Evolutionary conservation across 37 sponge, comb jelly and placozoan genomes (phyloP).

Genomic region (Beroe forskalii): DNA sequence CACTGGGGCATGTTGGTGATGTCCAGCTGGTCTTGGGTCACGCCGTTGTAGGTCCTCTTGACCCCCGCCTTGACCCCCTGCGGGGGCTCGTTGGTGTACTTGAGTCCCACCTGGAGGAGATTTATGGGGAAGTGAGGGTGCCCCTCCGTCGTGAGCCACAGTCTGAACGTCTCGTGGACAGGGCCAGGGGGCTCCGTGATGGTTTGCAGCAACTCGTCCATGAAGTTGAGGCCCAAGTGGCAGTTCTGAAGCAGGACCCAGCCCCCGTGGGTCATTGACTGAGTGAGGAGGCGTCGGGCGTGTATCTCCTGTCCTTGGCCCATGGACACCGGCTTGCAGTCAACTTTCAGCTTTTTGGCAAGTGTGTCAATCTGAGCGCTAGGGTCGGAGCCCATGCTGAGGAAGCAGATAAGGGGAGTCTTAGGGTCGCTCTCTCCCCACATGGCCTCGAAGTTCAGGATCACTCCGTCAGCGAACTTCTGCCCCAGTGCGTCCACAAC

Average conservation of each 20-base stretch:
- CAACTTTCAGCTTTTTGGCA: conserved; percentile 88
- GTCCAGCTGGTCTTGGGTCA: conserved; percentile 91
- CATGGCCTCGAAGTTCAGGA: conserved; percentile 89
- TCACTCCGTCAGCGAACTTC: conserved; percentile 91
- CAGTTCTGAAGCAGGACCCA: conserved; percentile 97
- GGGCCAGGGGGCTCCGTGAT: conserved; percentile 71
- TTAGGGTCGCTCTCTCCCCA: conserved; percentile 81
- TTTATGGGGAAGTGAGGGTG: conserved; percentile 95
- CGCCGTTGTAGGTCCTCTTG: conserved; percentile 91
- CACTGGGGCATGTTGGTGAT: conserved; percentile 86
- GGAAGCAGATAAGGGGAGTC: conserved; percentile 94
- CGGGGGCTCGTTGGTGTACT: conserved; percentile 97
- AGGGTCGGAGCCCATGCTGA: conserved; percentile 97
- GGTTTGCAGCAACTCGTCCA: conserved; percentile 89
- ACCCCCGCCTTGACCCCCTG: conserved; percentile 94
- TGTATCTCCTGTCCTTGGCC: conserved; percentile 97
- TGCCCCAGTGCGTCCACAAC: conserved; percentile 82
- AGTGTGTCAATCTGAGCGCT: conserved; percentile 89
- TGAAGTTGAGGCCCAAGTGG: conserved; percentile 91
- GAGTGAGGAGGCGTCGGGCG: conserved; percentile 85
- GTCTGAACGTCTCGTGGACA: conserved; percentile 76
- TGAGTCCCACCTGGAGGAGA: conserved; percentile 74
- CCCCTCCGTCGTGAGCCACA: conserved; percentile 97
- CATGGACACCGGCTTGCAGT: conserved; percentile 86
- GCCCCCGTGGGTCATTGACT: conserved; percentile 86